A percentile compares a stretch with the other conserved stretches of the same genome.
Evolutionary conservation across 1,140 invertebrate genomes (phyloP).

Genomic region (Anastrepha obliqua): DNA sequence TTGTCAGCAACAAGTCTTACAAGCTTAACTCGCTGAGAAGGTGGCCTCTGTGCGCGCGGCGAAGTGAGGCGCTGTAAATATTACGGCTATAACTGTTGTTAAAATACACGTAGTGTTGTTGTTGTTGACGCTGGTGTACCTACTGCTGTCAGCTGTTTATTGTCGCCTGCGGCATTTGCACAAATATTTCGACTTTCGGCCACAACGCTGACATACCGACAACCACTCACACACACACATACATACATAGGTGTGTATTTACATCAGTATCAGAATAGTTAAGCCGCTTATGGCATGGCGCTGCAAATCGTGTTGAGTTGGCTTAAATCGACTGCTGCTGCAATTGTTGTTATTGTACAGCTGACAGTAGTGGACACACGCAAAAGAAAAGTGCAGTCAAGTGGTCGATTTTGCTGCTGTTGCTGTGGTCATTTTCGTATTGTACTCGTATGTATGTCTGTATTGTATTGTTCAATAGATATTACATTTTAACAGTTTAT

Average conservation of each 20-base stretch:
- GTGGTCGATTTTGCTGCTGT: not conserved
- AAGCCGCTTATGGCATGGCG: constrained; percentile 14
- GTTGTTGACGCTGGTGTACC: not conserved
- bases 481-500: too few species aligned
- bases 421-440: not conserved
- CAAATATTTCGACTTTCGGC: not conserved
- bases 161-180: not conserved
- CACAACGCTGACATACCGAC: not conserved
- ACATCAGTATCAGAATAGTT: not conserved
- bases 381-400: constrained; percentile 24
- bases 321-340: not conserved
- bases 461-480: not conserved
- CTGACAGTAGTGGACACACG: not conserved
- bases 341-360: not conserved
- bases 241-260: not conserved
- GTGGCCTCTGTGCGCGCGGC: not conserved
- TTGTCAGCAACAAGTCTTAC: not conserved
- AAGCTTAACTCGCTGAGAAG: not conserved
- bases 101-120: too few species aligned
- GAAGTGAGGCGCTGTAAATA: too few species aligned
- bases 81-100: not conserved
- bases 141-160: not conserved
- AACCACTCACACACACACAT: not conserved
- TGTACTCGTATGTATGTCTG: not conserved
- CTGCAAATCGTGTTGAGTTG: constrained; percentile 6